phyloP scores from a whole-genome alignment of 2,113 vertebrate genomes.

The Carlito syrichta region DNA sequence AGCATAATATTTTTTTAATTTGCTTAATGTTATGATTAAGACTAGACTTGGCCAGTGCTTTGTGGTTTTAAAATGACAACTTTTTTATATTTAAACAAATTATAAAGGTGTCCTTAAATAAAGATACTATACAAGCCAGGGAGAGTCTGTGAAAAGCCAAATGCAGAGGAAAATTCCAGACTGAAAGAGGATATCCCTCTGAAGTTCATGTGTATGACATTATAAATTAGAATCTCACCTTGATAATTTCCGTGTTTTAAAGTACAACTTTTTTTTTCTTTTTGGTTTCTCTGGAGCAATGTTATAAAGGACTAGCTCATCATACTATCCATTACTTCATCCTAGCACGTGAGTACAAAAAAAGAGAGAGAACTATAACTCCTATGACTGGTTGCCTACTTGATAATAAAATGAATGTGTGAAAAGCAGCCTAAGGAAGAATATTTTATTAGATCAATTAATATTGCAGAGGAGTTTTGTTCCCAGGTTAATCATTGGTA shows the following conservation, averaged over 20 bases:
- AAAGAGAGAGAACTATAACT: conserved; percentile 72
- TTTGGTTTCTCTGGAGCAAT: conserved; percentile 55
- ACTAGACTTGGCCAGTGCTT: background rate
- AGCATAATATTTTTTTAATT: background rate
- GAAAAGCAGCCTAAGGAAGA: conserved; percentile 75
- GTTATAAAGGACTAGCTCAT: conserved; percentile 61
- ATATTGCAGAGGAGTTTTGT: conserved; percentile 72
- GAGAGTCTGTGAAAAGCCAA: background rate
- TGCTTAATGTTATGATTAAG: background rate
- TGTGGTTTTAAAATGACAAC: background rate
- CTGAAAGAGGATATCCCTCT: background rate
- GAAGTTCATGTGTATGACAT: background rate
- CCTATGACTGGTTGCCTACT: conserved; percentile 66
- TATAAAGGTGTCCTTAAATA: background rate
- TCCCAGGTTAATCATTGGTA: conserved; percentile 77
- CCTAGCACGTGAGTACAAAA: conserved; percentile 38
- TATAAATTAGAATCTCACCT: conserved; percentile 45
- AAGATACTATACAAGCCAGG: background rate
- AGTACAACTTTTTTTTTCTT: conserved; percentile 40
- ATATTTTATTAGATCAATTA: conserved; percentile 82
- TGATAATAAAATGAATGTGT: conserved; percentile 72
- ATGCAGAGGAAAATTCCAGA: background rate
- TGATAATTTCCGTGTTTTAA: conserved; percentile 46
- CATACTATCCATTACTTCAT: conserved; percentile 69
- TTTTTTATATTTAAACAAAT: background rate